phyloP scores from a whole-genome alignment of 2,888 invertebrate species.

The Synergus laeviventris region DNA sequence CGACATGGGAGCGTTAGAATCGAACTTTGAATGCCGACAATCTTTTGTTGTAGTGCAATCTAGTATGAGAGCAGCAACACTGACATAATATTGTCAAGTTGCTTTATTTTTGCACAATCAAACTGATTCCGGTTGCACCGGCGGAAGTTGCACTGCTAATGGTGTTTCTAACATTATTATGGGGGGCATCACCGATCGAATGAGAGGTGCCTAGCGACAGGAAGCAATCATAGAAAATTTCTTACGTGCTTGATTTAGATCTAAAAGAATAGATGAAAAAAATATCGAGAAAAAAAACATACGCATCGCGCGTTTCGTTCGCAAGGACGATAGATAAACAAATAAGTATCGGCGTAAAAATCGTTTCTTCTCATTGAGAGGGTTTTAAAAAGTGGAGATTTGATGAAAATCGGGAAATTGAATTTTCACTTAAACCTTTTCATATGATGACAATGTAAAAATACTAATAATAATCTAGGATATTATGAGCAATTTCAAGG shows the following conservation, averaged over 20 bases:
- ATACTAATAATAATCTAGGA: too few species aligned
- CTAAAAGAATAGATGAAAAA: neutral
- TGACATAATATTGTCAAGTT: conserved; percentile 15
- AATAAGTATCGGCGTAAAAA: too few species aligned
- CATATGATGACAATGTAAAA: too few species aligned
- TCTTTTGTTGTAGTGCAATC: conserved; percentile 14
- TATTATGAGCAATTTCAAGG: too few species aligned
- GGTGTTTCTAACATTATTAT: conserved; percentile 8
- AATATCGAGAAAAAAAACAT: too few species aligned
- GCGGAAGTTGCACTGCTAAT: conserved; percentile 3
- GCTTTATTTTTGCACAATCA: neutral
- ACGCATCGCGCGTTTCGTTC: too few species aligned
- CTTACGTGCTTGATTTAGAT: neutral
- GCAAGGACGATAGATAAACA: too few species aligned
- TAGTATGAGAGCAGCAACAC: conserved; percentile 4
- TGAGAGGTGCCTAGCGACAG: neutral
- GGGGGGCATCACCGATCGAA: neutral
- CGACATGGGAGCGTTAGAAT: conserved; percentile 12
- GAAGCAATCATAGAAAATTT: conserved; percentile 11
- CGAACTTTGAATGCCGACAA: conserved; percentile 8
- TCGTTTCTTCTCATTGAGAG: too few species aligned
- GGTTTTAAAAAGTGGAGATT: too few species aligned
- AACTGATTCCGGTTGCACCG: conserved; percentile 2
- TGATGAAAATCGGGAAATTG: too few species aligned
- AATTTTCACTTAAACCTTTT: too few species aligned